Conservation (phyloP, 2,113 vertebrate genomes). For the Leptocoma aspasia region DNA sequence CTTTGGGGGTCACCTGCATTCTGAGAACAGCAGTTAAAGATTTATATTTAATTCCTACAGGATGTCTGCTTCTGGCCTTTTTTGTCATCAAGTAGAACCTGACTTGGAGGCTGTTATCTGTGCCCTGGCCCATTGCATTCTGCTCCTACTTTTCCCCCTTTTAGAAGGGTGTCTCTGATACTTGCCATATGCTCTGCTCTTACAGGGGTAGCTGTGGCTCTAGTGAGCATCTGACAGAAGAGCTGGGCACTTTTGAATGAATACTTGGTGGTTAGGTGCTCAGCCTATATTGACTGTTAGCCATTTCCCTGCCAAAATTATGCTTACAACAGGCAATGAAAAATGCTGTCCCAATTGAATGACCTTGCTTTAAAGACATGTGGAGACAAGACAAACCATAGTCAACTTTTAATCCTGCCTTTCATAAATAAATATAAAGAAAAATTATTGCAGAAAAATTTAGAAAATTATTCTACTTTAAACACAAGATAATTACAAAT, state of each 20-base stretch:
- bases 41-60: neutral
- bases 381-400: conserved; percentile 62
- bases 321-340: neutral
- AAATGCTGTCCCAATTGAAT: neutral
- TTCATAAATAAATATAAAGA: conserved; percentile 74
- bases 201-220: neutral
- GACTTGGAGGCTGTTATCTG: neutral
- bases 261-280: neutral
- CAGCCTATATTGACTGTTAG: neutral
- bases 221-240: neutral
- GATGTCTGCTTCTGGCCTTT: neutral
- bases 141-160: neutral
- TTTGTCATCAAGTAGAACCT: neutral
- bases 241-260: neutral
- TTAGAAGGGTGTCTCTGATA: neutral
- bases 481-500: conserved; percentile 73
- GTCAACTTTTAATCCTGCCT: conserved; percentile 70
- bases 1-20: neutral
- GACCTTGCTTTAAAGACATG: conserved; percentile 55
- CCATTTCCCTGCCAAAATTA: neutral
- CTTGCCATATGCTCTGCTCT: neutral
- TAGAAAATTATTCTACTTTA: conserved; percentile 71
- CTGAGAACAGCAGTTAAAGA: neutral
- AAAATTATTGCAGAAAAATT: conserved; percentile 71
- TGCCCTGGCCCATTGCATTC: neutral